Conservation (phyloP, 2,888 invertebrate genomes). For the Caenorhabditis becei region DNA sequence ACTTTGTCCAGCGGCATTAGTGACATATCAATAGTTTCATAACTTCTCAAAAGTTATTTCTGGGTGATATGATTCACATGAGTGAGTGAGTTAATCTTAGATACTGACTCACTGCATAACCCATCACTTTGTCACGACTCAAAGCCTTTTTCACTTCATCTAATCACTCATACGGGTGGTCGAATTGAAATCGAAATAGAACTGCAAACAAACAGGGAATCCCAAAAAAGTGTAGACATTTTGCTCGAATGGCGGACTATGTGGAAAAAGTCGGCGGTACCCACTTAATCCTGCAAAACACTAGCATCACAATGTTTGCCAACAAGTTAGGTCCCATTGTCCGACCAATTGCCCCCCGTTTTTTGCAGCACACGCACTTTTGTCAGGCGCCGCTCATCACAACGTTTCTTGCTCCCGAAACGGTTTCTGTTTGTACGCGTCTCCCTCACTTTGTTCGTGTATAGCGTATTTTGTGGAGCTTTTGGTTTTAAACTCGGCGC, state of each 20-base stretch:
- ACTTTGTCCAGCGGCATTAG: neutral
- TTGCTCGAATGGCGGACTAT: constrained; percentile 4
- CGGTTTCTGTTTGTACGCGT: constrained; percentile 51
- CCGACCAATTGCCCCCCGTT: constrained; percentile 24
- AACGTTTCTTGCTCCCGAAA: constrained; percentile 44
- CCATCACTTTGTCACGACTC: constrained; percentile 47
- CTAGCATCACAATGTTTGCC: constrained; percentile 47
- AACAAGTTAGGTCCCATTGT: constrained; percentile 50
- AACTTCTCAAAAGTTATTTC: neutral
- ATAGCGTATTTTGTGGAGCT: constrained; percentile 61
- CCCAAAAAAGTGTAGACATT: constrained; percentile 12
- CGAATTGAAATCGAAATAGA: constrained; percentile 48
- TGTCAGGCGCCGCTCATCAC: constrained; percentile 9
- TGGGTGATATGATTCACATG: neutral
- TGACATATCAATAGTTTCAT: neutral
- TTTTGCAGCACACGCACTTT: constrained; percentile 48
- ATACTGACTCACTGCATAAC: neutral
- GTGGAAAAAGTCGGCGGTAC: constrained; percentile 10
- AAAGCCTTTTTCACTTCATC: constrained; percentile 22
- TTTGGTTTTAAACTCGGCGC: constrained; percentile 51
- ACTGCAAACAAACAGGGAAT: constrained; percentile 31
- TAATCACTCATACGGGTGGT: constrained; percentile 55
- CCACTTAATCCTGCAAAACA: constrained; percentile 55
- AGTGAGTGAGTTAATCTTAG: constrained; percentile 4
- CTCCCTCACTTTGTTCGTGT: constrained; percentile 47